Base-by-base conservation (phyloP, 2,888 invertebrate species). In the Harpalus rubripes region DNA sequence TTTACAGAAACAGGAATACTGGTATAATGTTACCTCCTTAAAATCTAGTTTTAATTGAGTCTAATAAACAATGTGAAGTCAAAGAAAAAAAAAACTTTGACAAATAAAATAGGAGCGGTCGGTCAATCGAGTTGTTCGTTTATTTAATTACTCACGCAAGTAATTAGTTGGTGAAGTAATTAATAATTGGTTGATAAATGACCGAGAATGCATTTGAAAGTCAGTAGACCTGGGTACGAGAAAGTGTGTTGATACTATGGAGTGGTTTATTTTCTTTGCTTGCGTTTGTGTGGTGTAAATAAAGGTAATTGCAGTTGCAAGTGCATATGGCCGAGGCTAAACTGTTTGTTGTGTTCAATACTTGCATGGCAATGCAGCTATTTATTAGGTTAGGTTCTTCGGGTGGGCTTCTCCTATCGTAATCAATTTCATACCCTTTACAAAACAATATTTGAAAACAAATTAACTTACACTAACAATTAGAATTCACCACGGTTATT, bases 171-270 rank as follows among this genome's bases (percentile, higher is more conserved):
- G 56, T 80, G 85, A 85, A 80, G 85, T 85, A 85, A 85, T 85
- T 85, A 85, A 85, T 85, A 85, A 85, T 85, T 85, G 79, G 85
- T 85, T 85, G 85, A 85, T 85, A 80, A 80, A 85, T 85, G 58
- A 58, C 44, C 32, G 22, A 80, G 68, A 68, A 80, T 85, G 72
- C 56, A 16, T 80, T 85, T 85, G 85, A 85, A 85, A 85, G 85
- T 85, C 63, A 32, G 26, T 16, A 22, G 56, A 4, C 18, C 22
- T 39, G 18, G 52, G 72, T 12, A 74, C 72, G 72, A 10, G 72
- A 74, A 74, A 74, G 72, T 74, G 18, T 44, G 15, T 68, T 68
- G 3, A 5, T 32, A 32, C 32, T 32, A 1, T 10, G 10, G 44
- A 10, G 44, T 2, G 10, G 44, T 52, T 52, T 52, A 52, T 52